Percentiles rank a stretch among this genome's conserved stretches.
Evolutionary conservation across 1,140 invertebrate species (phyloP).

Genomic region (Portunus trituberculatus): DNA sequence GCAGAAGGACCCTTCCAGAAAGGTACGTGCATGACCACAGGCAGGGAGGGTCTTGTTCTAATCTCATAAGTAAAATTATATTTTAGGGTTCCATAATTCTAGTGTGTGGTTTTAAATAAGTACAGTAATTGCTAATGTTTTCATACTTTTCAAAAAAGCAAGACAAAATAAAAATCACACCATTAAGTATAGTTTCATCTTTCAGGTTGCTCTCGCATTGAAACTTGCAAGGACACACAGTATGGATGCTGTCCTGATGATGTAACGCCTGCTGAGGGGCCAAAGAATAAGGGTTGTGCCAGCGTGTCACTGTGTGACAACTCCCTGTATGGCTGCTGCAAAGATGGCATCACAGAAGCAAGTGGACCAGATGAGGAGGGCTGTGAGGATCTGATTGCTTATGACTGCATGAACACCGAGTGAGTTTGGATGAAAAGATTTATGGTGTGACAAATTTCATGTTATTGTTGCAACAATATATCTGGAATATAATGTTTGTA

Average conservation of each 20-base stretch:
- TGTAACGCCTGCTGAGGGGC: slow-evolving; percentile 81
- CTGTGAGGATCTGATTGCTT: slow-evolving; percentile 84
- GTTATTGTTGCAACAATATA: too few relatives aligned
- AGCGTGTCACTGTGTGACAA: slow-evolving; percentile 50
- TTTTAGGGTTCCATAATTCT: too few relatives aligned
- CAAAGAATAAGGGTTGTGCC: slow-evolving; percentile 80
- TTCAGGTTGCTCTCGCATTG: slow-evolving; percentile 60
- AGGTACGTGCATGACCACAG: slow-evolving; percentile 79
- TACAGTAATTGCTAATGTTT: too few relatives aligned
- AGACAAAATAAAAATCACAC: too few relatives aligned
- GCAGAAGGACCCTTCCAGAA: slow-evolving; percentile 91
- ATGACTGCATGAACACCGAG: slow-evolving; percentile 88
- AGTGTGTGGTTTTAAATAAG: too few relatives aligned
- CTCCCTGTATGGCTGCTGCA: slow-evolving; percentile 79
- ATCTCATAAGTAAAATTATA: too few relatives aligned
- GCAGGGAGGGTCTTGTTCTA: too few relatives aligned
- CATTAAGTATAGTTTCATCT: not conserved
- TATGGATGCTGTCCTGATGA: slow-evolving; percentile 82
- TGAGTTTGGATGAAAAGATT: slow-evolving; percentile 25
- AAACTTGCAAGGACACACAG: slow-evolving; percentile 79
- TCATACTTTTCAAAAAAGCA: too few relatives aligned
- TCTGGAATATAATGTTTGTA: too few relatives aligned
- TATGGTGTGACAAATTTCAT: too few relatives aligned
- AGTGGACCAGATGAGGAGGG: slow-evolving; percentile 86
- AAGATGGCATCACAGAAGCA: slow-evolving; percentile 81